phyloP scores from a whole-genome alignment of 37 sponge, comb jelly and placozoan genomes.

The Crambe crambe region DNA sequence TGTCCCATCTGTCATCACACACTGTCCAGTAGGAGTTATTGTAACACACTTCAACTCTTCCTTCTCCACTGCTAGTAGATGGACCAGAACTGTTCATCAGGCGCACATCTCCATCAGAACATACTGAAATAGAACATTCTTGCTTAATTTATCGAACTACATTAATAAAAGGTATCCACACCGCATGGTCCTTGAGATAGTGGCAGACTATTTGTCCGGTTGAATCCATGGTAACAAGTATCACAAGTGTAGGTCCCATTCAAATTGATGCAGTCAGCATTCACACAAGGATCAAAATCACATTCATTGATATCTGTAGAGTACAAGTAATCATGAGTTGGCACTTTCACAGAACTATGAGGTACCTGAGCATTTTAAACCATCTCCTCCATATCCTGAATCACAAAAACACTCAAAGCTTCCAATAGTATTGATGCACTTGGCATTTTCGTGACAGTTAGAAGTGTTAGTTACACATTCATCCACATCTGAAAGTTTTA shows the following conservation, averaged over 20 bases:
- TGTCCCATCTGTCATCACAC: constrained; percentile 36
- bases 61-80: not conserved
- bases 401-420: constrained; percentile 38
- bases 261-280: not conserved
- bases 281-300: not conserved
- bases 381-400: constrained; percentile 36
- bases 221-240: not conserved
- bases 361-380: not conserved
- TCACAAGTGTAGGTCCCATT: not conserved
- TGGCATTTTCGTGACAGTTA: constrained; percentile 12
- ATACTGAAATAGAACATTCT: not conserved
- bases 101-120: constrained; percentile 16
- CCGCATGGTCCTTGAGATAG: not conserved
- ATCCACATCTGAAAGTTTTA: not conserved
- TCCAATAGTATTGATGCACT: constrained; percentile 46
- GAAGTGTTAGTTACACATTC: not conserved
- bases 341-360: not conserved
- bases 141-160: too few species aligned
- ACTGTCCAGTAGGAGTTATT: constrained; percentile 26
- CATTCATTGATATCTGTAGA: not conserved
- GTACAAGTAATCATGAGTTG: too few species aligned
- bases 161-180: not conserved
- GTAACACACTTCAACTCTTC: constrained; percentile 35
- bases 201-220: not conserved
- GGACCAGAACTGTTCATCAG: constrained; percentile 11